Conservation (phyloP, 2,113 vertebrate species). For the Diglossa brunneiventris region DNA sequence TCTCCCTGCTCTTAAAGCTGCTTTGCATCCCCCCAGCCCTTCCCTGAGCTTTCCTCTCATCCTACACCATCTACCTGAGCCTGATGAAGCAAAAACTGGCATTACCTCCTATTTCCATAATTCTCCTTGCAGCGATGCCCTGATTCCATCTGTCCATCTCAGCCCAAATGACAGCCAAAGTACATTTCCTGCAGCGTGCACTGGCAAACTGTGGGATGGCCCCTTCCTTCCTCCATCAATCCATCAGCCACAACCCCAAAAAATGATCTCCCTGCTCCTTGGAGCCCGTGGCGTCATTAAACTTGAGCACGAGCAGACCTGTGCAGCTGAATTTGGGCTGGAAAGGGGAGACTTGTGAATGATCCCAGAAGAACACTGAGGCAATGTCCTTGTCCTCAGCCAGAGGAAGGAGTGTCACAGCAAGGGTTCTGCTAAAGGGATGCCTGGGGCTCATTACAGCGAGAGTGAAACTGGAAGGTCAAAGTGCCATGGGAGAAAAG, state of each 20-base stretch:
- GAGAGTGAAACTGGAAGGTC: constrained; percentile 30
- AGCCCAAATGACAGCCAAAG: neutral
- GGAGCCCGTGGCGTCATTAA: neutral
- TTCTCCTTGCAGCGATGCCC: neutral
- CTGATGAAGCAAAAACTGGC: neutral
- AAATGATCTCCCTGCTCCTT: neutral
- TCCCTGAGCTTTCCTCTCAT: neutral
- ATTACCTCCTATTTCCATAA: neutral
- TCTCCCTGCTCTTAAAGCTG: neutral
- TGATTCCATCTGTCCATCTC: neutral
- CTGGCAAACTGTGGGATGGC: neutral
- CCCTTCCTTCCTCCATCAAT: neutral
- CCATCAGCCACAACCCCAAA: fast-evolving
- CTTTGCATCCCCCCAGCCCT: neutral
- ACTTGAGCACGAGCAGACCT: neutral
- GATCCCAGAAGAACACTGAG: neutral
- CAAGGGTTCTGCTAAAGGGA: neutral
- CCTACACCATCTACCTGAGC: neutral
- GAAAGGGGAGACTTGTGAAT: neutral
- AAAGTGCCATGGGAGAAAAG: neutral
- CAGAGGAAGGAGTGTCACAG: neutral
- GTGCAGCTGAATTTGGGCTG: neutral
- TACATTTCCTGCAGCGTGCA: neutral
- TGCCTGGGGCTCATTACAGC: constrained; percentile 30
- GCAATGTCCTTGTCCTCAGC: neutral